Base-by-base conservation (phyloP, 2,797 vertebrate genomes). In the Neosilurus hyrtlii region DNA sequence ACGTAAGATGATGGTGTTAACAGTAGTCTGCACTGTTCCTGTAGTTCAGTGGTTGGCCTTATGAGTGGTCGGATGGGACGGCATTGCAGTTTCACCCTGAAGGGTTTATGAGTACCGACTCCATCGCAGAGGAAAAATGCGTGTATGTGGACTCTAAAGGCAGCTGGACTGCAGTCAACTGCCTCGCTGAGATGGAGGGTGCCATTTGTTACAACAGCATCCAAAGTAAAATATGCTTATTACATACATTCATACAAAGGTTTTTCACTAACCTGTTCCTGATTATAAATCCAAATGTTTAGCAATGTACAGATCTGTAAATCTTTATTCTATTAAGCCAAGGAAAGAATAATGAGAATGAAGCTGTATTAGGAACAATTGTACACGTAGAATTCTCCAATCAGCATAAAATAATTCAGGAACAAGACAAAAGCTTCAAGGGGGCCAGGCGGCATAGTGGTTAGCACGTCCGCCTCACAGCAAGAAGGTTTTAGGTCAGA, bases 21-120 rank as follows among this genome's bases (percentile, higher is more conserved):
- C 22, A 1, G 30, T 43, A 61, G 14, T 30, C n/a, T 43, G 43
- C 18, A 20, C 30, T 79, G 20, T 83, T 59, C 4, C 0, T 79
- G 77, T 89, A 98, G 97, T 93, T 89, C 59, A 92, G 73, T 6
- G 88, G 91, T 80, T 89, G 92, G 30, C 89, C 85, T 85, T 96
- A 94, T 72, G 97, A 98, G 89, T 99, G 98, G 98, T 98, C 98
- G 5, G 98, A 99, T 79, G 97, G 97, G 82, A 96, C 95, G 0
- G 18, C 12, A 0, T 90, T 94, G 66, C 86, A 95, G 85, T 96
- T 95, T 54, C 85, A 87, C 54, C 12, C 89, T 83, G 9, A 90
- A 86, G 89, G 91, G 95, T 88, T 87, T 89, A 11, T 43, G 8
- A 43, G 9, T 30, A 63, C 89, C 74, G 83, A 80, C 15, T 89